Percentiles rank a stretch among this genome's conserved stretches.
These are phyloP conservation scores for Rhabditoides inermis DNA, from an alignment of 2,888 invertebrate species.

Conservation along the genomic window DNA sequence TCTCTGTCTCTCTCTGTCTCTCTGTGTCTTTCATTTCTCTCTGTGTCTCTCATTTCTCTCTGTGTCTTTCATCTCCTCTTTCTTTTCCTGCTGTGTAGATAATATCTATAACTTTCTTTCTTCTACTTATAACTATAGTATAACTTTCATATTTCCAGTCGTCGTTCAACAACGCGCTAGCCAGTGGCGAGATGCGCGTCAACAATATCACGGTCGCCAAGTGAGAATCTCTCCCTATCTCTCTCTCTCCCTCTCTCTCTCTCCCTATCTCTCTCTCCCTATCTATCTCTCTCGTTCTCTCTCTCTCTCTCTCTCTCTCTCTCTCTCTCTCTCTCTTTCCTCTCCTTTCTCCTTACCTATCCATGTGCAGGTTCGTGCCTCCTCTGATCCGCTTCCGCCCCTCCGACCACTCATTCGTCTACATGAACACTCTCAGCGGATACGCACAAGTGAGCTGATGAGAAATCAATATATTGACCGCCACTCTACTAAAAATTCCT, in stretches of 20 bases:
- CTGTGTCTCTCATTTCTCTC: background rate
- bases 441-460: constrained; percentile 27
- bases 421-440: constrained; percentile 43
- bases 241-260: background rate
- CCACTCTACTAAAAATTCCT: too few species aligned
- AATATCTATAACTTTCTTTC: background rate
- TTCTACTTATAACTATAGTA: background rate
- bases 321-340: background rate
- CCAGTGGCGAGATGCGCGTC: constrained; percentile 37
- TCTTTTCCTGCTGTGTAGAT: background rate
- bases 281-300: too few species aligned
- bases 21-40: background rate
- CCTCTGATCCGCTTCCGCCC: constrained; percentile 43
- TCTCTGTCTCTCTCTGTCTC: constrained; percentile 1
- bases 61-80: background rate
- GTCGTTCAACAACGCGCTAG: constrained; percentile 34
- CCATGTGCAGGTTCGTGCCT: constrained; percentile 28
- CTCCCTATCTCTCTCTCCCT: too few species aligned
- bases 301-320: background rate
- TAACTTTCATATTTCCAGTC: constrained; percentile 16
- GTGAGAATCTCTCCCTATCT: too few species aligned
- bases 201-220: constrained; percentile 29
- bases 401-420: constrained; percentile 38
- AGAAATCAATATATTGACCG: background rate
- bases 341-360: too few species aligned